Conservation (phyloP, 2,888 invertebrate genomes). For the Epicampocera succincta region DNA sequence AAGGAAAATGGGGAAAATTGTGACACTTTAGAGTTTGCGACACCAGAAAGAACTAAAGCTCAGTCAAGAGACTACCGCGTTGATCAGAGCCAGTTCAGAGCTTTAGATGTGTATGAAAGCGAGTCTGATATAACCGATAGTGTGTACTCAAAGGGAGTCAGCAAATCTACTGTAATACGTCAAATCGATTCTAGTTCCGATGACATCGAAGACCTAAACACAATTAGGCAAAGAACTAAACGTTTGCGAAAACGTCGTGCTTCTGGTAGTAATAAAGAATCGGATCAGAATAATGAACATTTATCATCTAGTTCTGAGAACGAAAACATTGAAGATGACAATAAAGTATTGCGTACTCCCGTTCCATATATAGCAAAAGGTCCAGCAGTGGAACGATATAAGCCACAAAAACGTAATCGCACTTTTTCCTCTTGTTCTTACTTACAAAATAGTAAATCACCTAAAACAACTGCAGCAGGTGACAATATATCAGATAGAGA, state of each 20-base stretch:
- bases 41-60: neutral
- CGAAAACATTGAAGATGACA: conserved; percentile 71
- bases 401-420: conserved; percentile 64
- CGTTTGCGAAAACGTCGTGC: conserved; percentile 78
- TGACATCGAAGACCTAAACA: conserved; percentile 70
- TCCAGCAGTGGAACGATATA: conserved; percentile 77
- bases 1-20: conserved; percentile 12
- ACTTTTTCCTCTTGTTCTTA: conserved; percentile 23
- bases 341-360: conserved; percentile 72
- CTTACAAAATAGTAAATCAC: conserved; percentile 12
- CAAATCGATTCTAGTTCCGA: conserved; percentile 74
- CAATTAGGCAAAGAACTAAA: conserved; percentile 74
- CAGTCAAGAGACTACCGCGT: conserved; percentile 76
- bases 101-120: conserved; percentile 84
- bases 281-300: conserved; percentile 72
- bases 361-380: conserved; percentile 78
- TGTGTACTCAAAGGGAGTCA: conserved; percentile 76
- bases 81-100: conserved; percentile 81
- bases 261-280: conserved; percentile 76
- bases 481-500: conserved; percentile 73
- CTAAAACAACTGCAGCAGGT: conserved; percentile 3
- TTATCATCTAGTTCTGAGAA: conserved; percentile 71
- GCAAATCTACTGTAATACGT: conserved; percentile 75
- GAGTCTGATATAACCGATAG: conserved; percentile 82
- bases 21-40: conserved; percentile 30